A percentile compares a stretch with the other conserved stretches of the same genome.
Evolutionary conservation across 2,888 invertebrate species (phyloP).

Genomic region (Caenorhabditis panamensis): DNA sequence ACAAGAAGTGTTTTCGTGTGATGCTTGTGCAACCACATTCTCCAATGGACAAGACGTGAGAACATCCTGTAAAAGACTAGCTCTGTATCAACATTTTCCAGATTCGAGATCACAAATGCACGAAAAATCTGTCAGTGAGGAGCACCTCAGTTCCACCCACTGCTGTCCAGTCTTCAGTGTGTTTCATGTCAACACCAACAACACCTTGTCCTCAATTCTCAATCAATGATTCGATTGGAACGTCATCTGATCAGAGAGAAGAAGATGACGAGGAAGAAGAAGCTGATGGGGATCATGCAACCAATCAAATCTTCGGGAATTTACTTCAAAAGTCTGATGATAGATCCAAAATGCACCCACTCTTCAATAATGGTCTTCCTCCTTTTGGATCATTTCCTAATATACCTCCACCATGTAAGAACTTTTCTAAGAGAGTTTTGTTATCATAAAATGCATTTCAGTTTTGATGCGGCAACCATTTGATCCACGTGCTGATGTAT

Average conservation of each 20-base stretch:
- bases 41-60: constrained; percentile 64
- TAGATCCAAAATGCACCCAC: constrained; percentile 12
- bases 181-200: constrained; percentile 46
- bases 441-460: constrained; percentile 26
- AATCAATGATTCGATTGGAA: constrained; percentile 54
- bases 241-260: constrained; percentile 30
- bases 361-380: constrained; percentile 12
- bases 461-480: constrained; percentile 67
- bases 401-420: constrained; percentile 56
- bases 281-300: constrained; percentile 26
- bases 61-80: too few species aligned
- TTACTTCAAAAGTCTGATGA: constrained; percentile 32
- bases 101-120: constrained; percentile 64
- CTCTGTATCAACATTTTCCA: too few species aligned
- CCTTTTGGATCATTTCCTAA: constrained; percentile 57
- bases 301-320: constrained; percentile 25
- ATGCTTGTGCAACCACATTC: constrained; percentile 62
- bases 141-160: constrained; percentile 49
- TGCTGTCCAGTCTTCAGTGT: constrained; percentile 12
- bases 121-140: constrained; percentile 5
- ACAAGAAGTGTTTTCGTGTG: constrained; percentile 64
- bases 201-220: constrained; percentile 54
- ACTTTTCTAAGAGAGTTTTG: neutral
- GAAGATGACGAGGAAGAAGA: constrained; percentile 43
- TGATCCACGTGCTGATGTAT: constrained; percentile 63